These are phyloP conservation scores for Drosophila suzukii DNA, from an alignment of 1,140 invertebrate genomes.

Conservation along the genomic window DNA sequence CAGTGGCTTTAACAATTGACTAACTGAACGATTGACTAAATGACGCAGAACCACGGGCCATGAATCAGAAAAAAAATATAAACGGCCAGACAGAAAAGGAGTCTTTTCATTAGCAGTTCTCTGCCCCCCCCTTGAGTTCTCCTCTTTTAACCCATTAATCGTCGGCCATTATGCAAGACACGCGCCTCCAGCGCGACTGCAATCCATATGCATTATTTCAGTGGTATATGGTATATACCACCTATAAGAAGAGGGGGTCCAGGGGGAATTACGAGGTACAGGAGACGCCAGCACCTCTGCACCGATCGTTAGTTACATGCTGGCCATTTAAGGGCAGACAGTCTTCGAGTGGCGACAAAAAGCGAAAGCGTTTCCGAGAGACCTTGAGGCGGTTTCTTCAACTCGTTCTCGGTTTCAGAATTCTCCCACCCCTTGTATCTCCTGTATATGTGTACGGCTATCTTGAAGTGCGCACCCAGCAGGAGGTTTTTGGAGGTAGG, in stretches of 20 bases:
- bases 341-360: conserved; percentile 59
- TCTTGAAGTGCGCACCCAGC: conserved; percentile 37
- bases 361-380: conserved; percentile 76
- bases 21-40: conserved; percentile 47
- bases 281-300: conserved; percentile 43
- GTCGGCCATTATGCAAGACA: conserved; percentile 77
- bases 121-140: conserved; percentile 2
- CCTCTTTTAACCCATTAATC: conserved; percentile 59
- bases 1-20: conserved; percentile 31
- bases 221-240: conserved; percentile 1
- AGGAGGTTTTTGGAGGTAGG: conserved; percentile 40
- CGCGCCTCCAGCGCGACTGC: conserved; percentile 65
- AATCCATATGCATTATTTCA: conserved; percentile 63
- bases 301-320: conserved; percentile 42
- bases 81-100: conserved; percentile 45
- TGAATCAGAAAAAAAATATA: conserved; percentile 42
- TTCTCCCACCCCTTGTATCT: conserved; percentile 15
- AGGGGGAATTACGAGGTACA: conserved; percentile 4
- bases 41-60: conserved; percentile 35
- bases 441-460: conserved; percentile 1
- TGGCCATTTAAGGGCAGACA: conserved; percentile 50
- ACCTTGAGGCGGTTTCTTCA: conserved; percentile 80
- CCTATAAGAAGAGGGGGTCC: background rate
- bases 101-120: conserved; percentile 54
- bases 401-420: conserved; percentile 56